Conservation (phyloP, 1,140 invertebrate genomes). For the Drosophila santomea region DNA sequence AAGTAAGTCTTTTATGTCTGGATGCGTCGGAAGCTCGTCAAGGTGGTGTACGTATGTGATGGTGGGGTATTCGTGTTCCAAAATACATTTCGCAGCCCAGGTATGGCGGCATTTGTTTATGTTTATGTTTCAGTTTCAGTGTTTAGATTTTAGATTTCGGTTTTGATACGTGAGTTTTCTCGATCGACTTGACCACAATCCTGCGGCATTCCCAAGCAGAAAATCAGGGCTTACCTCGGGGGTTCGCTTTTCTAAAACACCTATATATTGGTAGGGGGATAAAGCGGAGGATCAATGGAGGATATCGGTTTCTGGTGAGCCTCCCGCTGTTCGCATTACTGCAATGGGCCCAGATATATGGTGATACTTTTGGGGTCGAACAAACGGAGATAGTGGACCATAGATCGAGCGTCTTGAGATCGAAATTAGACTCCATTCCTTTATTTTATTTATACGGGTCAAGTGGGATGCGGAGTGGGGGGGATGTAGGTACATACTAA, state of each 20-base stretch:
- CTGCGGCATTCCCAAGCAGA: slow-evolving; percentile 74
- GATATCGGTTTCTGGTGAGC: slow-evolving; percentile 26
- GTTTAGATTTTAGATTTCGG: slow-evolving; percentile 17
- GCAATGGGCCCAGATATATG: slow-evolving; percentile 51
- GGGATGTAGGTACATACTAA: slow-evolving; percentile 23
- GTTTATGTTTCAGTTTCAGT: slow-evolving; percentile 19
- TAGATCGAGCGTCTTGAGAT: slow-evolving; percentile 23
- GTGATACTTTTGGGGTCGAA: slow-evolving; percentile 51
- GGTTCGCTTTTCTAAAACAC: background rate
- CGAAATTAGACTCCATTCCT: slow-evolving; percentile 17
- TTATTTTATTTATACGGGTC: background rate
- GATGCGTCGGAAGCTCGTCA: slow-evolving; percentile 47
- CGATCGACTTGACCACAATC: slow-evolving; percentile 35
- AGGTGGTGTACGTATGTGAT: slow-evolving; percentile 28
- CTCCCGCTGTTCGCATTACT: slow-evolving; percentile 13
- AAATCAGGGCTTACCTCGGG: slow-evolving; percentile 37
- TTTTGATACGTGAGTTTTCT: slow-evolving; percentile 24
- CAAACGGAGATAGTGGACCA: slow-evolving; percentile 26
- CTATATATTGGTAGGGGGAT: background rate
- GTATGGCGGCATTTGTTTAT: background rate
- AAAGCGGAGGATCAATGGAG: slow-evolving; percentile 5
- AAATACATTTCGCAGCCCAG: slow-evolving; percentile 19
- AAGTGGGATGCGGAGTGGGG: slow-evolving; percentile 18
- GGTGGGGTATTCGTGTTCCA: slow-evolving; percentile 6
- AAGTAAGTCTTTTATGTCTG: slow-evolving; percentile 29